phyloP scores from a whole-genome alignment of 2,888 invertebrate species.

The Pediacus dermestoides region DNA sequence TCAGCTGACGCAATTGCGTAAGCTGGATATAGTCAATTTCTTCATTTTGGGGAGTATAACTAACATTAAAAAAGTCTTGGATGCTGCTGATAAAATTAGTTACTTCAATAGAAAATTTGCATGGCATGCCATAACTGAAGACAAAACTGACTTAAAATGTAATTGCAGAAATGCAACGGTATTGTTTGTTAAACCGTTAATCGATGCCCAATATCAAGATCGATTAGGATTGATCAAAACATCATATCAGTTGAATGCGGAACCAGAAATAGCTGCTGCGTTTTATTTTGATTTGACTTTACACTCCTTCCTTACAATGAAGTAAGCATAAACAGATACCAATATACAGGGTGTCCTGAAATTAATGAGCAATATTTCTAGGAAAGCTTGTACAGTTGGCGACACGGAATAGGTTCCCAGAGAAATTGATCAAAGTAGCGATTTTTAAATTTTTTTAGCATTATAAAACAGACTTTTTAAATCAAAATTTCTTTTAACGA shows the following conservation, averaged over 20 bases:
- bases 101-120: constrained; percentile 66
- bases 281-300: constrained; percentile 86
- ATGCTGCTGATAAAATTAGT: constrained; percentile 65
- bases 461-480: no score
- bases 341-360: no score
- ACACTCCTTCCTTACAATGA: constrained; percentile 67
- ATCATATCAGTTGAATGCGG: constrained; percentile 66
- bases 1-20: constrained; percentile 69
- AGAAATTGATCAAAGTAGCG: no score
- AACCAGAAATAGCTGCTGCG: constrained; percentile 73
- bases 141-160: constrained; percentile 70
- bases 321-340: no score
- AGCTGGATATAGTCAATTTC: constrained; percentile 84
- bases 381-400: no score
- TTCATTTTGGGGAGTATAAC: constrained; percentile 75
- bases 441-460: no score
- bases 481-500: no score
- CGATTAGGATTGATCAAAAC: constrained; percentile 67
- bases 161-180: constrained; percentile 74
- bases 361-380: no score
- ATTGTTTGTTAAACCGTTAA: constrained; percentile 69
- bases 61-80: constrained; percentile 57
- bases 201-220: constrained; percentile 66
- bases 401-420: no score
- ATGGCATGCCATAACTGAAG: constrained; percentile 83